These are phyloP conservation scores for Leptobrachium leishanense DNA, from an alignment of 2,113 vertebrate genomes.

Conservation along the genomic window DNA sequence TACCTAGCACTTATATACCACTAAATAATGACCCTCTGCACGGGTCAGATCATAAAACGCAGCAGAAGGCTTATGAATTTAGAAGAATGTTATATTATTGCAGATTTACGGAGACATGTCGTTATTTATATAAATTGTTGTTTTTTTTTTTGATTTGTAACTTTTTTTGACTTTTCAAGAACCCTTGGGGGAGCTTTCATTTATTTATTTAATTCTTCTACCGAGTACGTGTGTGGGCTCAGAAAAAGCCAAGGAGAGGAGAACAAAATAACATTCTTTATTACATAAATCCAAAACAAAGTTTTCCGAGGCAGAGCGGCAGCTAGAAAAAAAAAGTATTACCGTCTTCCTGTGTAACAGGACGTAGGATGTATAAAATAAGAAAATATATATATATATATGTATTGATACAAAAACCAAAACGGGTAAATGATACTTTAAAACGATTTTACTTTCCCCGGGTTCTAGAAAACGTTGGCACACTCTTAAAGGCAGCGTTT, in stretches of 20 bases:
- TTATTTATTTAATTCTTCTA: slow-evolving; percentile 28
- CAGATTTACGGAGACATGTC: background rate
- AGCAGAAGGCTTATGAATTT: slow-evolving; percentile 8
- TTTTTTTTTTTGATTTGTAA: background rate
- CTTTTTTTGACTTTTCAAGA: slow-evolving; percentile 21
- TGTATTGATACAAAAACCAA: slow-evolving; percentile 52
- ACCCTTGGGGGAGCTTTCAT: slow-evolving; percentile 34
- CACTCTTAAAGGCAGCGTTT: slow-evolving; percentile 69
- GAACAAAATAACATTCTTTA: slow-evolving; percentile 35
- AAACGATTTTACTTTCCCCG: slow-evolving; percentile 67
- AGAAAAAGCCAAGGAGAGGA: slow-evolving; percentile 39
- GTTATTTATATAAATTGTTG: background rate
- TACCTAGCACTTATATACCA: slow-evolving; percentile 1
- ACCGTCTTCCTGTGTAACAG: slow-evolving; percentile 52
- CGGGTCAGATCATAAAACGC: background rate
- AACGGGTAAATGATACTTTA: slow-evolving; percentile 67
- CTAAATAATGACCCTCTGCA: slow-evolving; percentile 10
- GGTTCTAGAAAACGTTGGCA: slow-evolving; percentile 64
- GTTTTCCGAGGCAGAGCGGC: slow-evolving; percentile 46
- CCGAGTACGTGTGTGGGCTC: slow-evolving; percentile 45
- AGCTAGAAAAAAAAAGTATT: slow-evolving; percentile 46
- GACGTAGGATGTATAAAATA: slow-evolving; percentile 51
- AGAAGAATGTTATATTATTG: slow-evolving; percentile 8
- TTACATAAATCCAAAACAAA: slow-evolving; percentile 55
- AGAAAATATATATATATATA: slow-evolving; percentile 43